Percentiles rank a stretch among this genome's conserved stretches.
Conservation (phyloP, 35 echinoderm and acorn worm genomes). For the Stichopus chloronotus region DNA sequence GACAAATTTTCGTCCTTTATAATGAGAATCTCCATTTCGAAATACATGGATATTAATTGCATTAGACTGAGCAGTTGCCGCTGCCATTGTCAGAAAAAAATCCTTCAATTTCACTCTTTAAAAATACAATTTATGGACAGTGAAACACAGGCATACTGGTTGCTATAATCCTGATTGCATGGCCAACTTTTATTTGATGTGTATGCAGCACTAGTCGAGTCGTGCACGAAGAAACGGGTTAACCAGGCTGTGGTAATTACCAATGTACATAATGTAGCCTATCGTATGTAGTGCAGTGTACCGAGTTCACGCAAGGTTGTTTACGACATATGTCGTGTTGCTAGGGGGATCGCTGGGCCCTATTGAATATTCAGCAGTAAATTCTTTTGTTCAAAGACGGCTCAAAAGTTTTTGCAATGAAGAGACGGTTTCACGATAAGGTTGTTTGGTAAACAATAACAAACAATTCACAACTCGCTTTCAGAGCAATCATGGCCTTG, state of each 20-base stretch:
- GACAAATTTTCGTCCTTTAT: conserved; percentile 71
- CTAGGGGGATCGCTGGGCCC: background rate
- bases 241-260: too few relatives aligned
- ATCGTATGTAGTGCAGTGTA: background rate
- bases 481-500: too few relatives aligned
- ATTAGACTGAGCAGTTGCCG: conserved; percentile 36
- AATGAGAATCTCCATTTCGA: conserved; percentile 84
- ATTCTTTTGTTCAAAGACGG: background rate
- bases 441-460: conserved; percentile 39
- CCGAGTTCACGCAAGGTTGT: background rate
- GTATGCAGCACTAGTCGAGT: too few relatives aligned
- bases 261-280: too few relatives aligned
- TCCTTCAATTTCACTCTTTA: too few relatives aligned
- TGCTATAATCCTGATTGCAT: too few relatives aligned
- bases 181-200: too few relatives aligned
- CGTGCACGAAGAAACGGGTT: too few relatives aligned
- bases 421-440: background rate
- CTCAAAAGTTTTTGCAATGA: background rate
- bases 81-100: conserved; percentile 42
- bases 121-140: too few relatives aligned
- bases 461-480: too few relatives aligned
- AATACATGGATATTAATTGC: conserved; percentile 81
- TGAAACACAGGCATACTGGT: too few relatives aligned
- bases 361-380: conserved; percentile 9
- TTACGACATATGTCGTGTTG: conserved; percentile 28